Base-by-base conservation (phyloP, 2,797 vertebrate genomes). In the Crypturellus tataupa region DNA sequence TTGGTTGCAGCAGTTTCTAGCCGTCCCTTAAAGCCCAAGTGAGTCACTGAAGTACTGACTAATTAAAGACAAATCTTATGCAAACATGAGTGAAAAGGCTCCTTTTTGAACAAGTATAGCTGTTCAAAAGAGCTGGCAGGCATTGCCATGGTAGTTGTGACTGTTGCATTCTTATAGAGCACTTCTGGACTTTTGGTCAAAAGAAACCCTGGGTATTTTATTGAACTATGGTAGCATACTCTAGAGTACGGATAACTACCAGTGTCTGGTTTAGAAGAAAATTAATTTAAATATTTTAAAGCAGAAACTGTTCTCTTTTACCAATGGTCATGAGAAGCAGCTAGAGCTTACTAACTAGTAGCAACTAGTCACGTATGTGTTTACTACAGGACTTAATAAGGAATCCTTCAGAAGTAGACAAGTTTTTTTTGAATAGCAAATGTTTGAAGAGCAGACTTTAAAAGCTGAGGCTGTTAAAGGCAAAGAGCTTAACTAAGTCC, bases 391-490 rank as follows among this genome's bases (percentile, higher is more conserved):
- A 47, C 56, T 85, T 94, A 81, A 78, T 42, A 76, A 80, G 67
- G 51, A 94, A 40, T 78, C 44, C 40, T 83, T 93, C 63, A 55
- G 86, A 85, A 75, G 55, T 82, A 35, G 77, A 18, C 51, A 90
- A 60, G 58, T 90, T 91, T 27, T 47, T 91, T 85, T 71, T 78
- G 39, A 69, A n/a, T 44, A 92, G 65, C 44, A 89, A 67, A 65
- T 82, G 73, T 93, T 93, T 92, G 83, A 92, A 94, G 83, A 83
- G 69, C 3, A 6, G 35, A 79, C 63, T 82, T 93, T 88, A 76
- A 80, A 91, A 92, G 86, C 86, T 85, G 93, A 85, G 79, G 76
- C 53, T 90, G 68, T 60, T 94, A 65, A 55, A 91, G 51, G 69
- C 71, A 89, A 80, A 76, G 59, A 77, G 77, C 80, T 85, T 89